These are phyloP conservation scores for Knipowitschia caucasica DNA, from an alignment of 2,797 vertebrate genomes.

Conservation along the genomic window DNA sequence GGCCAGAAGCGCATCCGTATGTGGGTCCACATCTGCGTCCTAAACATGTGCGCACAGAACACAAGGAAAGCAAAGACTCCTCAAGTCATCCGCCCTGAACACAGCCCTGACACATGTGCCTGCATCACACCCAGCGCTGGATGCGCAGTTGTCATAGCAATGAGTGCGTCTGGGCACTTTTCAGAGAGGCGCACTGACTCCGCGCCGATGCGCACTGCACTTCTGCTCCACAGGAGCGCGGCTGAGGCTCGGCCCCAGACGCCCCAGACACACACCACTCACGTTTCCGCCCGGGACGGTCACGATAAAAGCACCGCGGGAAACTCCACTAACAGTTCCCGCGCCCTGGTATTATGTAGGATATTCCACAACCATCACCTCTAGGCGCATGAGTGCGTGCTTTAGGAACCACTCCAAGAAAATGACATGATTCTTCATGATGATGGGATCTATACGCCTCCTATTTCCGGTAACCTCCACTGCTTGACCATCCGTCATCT, in stretches of 20 bases:
- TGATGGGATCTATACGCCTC: too few species aligned
- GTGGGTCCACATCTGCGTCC: slow-evolving; percentile 31
- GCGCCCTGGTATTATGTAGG: too few species aligned
- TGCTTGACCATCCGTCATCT: too few species aligned
- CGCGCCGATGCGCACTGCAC: too few species aligned
- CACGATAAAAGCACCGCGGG: slow-evolving; percentile 26
- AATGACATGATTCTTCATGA: too few species aligned
- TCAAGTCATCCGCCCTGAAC: slow-evolving; percentile 34
- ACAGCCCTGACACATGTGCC: slow-evolving; percentile 32
- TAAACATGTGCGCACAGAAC: slow-evolving; percentile 37
- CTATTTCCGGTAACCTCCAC: too few species aligned
- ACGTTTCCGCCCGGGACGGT: slow-evolving; percentile 23
- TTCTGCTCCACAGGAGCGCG: too few species aligned
- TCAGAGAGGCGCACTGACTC: background rate
- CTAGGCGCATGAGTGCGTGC: too few species aligned
- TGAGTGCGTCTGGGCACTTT: slow-evolving; percentile 14
- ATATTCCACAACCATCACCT: too few species aligned
- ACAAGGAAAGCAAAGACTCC: slow-evolving; percentile 25
- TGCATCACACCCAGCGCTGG: slow-evolving; percentile 61
- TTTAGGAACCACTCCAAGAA: too few species aligned
- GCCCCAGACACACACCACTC: rapidly evolving
- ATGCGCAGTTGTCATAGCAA: slow-evolving; percentile 37
- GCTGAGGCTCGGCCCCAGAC: slow-evolving; percentile 10
- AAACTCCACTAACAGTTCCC: too few species aligned
- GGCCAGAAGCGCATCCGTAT: slow-evolving; percentile 24